phyloP scores from a whole-genome alignment of 2,113 vertebrate species.

The Syrrhaptes paradoxus region DNA sequence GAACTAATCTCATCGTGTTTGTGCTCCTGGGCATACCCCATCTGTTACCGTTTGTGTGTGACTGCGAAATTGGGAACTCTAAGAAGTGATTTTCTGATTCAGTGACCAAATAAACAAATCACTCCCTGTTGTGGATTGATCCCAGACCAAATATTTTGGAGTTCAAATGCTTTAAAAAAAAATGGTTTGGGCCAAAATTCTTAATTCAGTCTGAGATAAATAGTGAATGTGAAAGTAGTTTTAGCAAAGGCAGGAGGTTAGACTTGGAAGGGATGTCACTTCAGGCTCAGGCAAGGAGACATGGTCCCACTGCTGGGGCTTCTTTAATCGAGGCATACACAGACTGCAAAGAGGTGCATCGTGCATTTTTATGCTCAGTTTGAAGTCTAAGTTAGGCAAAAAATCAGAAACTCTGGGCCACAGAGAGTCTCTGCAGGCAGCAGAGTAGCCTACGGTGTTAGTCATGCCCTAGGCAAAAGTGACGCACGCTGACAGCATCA shows the following conservation, averaged over 20 bases:
- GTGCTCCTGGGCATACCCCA: not conserved
- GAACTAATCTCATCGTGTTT: not conserved
- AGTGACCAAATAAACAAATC: not conserved
- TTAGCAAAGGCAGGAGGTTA: not conserved
- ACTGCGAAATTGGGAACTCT: not conserved
- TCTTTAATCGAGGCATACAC: not conserved
- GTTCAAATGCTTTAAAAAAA: not conserved
- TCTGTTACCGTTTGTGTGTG: not conserved
- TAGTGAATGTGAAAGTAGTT: not conserved
- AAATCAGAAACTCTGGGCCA: not conserved
- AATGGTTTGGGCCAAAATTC: not conserved
- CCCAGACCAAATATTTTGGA: not conserved
- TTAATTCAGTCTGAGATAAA: not conserved
- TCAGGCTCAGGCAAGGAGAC: not conserved
- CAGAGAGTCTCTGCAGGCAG: not conserved
- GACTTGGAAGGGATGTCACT: not conserved
- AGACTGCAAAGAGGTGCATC: not conserved
- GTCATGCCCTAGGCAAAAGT: conserved; percentile 1
- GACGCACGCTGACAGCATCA: not conserved
- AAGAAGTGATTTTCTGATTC: not conserved
- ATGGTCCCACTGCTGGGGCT: not conserved
- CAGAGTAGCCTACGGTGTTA: not conserved
- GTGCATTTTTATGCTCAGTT: not conserved
- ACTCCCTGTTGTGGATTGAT: not conserved
- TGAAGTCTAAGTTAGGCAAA: not conserved